phyloP scores from a whole-genome alignment of 2,888 invertebrate genomes.

The Uropetala carovei region DNA sequence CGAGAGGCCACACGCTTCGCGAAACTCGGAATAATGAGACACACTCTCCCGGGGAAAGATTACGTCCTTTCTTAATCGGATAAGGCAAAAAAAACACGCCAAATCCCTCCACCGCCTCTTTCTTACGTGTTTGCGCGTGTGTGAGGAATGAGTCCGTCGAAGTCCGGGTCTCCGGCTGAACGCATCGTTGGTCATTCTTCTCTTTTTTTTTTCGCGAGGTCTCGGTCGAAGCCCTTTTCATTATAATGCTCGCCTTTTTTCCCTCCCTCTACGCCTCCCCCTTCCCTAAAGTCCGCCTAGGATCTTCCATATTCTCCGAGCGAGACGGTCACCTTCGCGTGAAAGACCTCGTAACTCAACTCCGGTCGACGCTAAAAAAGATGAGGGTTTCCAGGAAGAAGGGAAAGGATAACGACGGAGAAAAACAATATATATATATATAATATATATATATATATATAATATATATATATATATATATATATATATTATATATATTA shows the following conservation, averaged over 20 bases:
- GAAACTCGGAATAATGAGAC: neutral
- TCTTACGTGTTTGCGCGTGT: too few species aligned
- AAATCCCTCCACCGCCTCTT: neutral
- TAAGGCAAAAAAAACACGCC: neutral
- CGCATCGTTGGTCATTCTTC: neutral
- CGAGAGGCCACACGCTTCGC: neutral
- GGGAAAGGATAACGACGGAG: neutral
- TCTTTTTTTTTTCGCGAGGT: neutral
- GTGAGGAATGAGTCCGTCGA: neutral
- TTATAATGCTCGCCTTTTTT: constrained; percentile 14
- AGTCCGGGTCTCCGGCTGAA: neutral
- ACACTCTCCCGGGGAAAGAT: neutral
- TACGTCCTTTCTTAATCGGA: neutral
- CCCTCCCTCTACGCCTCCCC: neutral
- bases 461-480: too few species aligned
- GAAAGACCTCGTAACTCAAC: constrained; percentile 20
- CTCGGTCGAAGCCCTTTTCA: constrained; percentile 19
- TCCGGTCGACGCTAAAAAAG: neutral
- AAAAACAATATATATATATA: too few species aligned
- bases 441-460: too few species aligned
- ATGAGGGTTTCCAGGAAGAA: neutral
- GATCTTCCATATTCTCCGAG: neutral
- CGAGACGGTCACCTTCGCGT: constrained; percentile 21
- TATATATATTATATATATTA: too few species aligned
- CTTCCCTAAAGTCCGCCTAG: neutral